A percentile compares a stretch with the other conserved stretches of the same genome.
phyloP scores from a whole-genome alignment of 2,113 vertebrate genomes.

The Eulemur rufifrons region DNA sequence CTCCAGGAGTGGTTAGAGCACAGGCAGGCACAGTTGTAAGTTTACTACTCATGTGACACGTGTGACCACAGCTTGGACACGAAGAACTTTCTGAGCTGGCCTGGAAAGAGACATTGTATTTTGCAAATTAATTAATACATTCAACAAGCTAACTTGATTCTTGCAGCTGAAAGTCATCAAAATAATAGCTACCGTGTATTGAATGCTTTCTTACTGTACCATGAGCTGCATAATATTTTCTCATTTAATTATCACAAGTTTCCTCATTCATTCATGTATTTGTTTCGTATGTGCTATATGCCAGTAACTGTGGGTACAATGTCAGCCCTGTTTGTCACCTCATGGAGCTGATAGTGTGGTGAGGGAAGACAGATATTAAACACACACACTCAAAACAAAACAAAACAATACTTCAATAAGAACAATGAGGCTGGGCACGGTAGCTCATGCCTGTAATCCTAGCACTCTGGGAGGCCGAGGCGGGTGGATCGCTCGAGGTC shows the following conservation, averaged over 20 bases:
- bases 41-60: not conserved
- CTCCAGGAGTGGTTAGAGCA: not conserved
- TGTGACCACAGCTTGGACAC: slow-evolving; percentile 71
- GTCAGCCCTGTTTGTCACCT: not conserved
- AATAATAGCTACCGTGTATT: not conserved
- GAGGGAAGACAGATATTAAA: not conserved
- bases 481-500: no score
- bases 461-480: no score
- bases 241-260: slow-evolving; percentile 2
- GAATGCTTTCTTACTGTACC: not conserved
- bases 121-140: not conserved
- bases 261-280: not conserved
- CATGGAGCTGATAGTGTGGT: not conserved
- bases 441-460: no score
- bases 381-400: not conserved
- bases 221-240: not conserved
- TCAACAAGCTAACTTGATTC: not conserved
- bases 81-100: slow-evolving; percentile 49
- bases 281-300: not conserved
- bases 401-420: not conserved
- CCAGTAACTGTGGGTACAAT: not conserved
- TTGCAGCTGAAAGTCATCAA: not conserved
- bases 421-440: not conserved
- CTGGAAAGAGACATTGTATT: slow-evolving; percentile 66
- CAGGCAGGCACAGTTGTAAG: not conserved